These are phyloP conservation scores for Watsonalla binaria DNA, from an alignment of 2,888 invertebrate genomes.

Conservation along the genomic window DNA sequence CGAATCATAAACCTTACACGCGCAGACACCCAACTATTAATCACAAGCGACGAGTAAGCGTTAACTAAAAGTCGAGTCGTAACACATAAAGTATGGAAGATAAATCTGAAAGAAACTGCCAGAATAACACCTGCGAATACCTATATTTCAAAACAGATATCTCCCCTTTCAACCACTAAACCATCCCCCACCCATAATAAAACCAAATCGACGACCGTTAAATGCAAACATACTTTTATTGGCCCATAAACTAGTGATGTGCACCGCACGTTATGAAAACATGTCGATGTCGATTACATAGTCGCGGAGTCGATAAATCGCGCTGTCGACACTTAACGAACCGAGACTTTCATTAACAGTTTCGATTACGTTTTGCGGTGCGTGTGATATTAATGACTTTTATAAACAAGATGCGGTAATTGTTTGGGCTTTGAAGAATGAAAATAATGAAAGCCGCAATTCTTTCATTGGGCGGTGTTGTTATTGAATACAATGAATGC, in stretches of 20 bases:
- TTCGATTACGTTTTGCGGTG: constrained; percentile 54
- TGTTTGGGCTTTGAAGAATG: constrained; percentile 36
- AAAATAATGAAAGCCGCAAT: constrained; percentile 8
- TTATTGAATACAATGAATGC: neutral
- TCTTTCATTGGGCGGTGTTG: neutral
- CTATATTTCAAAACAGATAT: neutral
- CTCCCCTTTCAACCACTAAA: neutral
- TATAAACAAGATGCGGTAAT: constrained; percentile 53
- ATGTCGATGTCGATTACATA: constrained; percentile 59
- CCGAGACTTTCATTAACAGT: constrained; percentile 52
- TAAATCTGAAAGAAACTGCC: too few species aligned
- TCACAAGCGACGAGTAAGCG: too few species aligned
- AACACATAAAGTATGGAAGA: too few species aligned
- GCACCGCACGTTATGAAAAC: constrained; percentile 33
- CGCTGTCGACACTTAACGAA: constrained; percentile 54
- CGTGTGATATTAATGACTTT: constrained; percentile 59
- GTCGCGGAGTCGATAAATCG: constrained; percentile 56
- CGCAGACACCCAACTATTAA: too few species aligned
- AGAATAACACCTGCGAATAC: neutral
- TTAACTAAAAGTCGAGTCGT: too few species aligned
- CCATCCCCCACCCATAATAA: constrained; percentile 5
- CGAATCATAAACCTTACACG: too few species aligned
- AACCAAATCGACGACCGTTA: neutral
- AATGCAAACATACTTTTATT: neutral
- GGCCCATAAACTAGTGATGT: constrained; percentile 33